Percentiles rank a stretch among this genome's conserved stretches.
These are phyloP conservation scores for Mactromeris polynyma DNA, from an alignment of 2,888 invertebrate genomes.

Conservation along the genomic window DNA sequence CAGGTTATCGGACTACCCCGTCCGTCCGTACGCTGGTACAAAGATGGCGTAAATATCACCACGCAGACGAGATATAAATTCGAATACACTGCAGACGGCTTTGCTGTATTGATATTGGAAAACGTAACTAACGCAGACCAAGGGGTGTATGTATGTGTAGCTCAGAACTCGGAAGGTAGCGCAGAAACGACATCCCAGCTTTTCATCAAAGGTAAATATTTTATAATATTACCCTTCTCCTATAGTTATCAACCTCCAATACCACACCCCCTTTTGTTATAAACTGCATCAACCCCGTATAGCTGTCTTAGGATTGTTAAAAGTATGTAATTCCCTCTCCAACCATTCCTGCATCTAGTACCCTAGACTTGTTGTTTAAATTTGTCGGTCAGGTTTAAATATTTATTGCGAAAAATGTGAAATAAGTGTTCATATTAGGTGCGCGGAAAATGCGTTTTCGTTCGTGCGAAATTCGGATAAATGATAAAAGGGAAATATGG, in stretches of 20 bases:
- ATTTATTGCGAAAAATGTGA: background rate
- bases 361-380: too few species aligned
- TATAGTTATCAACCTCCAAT: too few species aligned
- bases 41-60: constrained; percentile 86
- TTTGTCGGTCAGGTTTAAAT: too few species aligned
- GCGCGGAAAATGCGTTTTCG: background rate
- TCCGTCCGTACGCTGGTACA: constrained; percentile 86
- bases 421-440: background rate
- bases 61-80: constrained; percentile 80
- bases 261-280: too few species aligned
- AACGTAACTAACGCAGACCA: constrained; percentile 83
- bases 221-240: background rate
- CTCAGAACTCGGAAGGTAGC: constrained; percentile 86
- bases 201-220: constrained; percentile 83
- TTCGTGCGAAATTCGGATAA: background rate
- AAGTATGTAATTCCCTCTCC: too few species aligned
- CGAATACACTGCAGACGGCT: constrained; percentile 79
- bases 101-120: constrained; percentile 83
- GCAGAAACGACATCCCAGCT: constrained; percentile 86
- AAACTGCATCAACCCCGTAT: too few species aligned
- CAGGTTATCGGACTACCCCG: constrained; percentile 85
- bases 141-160: constrained; percentile 85
- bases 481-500: background rate
- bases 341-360: too few species aligned
- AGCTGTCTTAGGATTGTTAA: too few species aligned